Conservation (phyloP, 2,888 invertebrate species). For the Lycia hirtaria region DNA sequence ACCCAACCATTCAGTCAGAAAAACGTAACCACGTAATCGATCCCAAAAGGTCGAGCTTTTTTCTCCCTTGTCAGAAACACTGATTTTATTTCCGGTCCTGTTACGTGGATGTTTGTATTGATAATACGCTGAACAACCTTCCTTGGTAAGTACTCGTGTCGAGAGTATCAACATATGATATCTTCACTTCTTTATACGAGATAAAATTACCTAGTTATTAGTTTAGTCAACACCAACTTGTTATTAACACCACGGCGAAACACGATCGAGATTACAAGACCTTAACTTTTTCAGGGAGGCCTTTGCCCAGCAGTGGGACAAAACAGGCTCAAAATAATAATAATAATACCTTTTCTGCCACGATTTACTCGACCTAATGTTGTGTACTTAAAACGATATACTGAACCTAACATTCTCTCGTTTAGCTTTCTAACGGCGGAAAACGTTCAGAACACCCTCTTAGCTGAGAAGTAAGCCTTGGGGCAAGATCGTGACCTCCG, state of each 20-base stretch:
- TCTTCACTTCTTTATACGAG: no score
- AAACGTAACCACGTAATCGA: conserved; percentile 34
- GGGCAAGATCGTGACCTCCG: conserved; percentile 54
- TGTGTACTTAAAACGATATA: not conserved
- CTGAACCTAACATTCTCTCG: not conserved
- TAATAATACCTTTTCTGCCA: not conserved
- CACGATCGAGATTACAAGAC: no score
- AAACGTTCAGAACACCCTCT: not conserved
- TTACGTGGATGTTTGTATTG: conserved; percentile 20
- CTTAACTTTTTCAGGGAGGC: no score
- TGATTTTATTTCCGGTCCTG: conserved; percentile 23
- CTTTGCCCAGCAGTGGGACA: no score
- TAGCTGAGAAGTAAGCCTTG: conserved; percentile 41
- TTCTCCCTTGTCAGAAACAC: conserved; percentile 25
- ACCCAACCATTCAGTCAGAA: conserved; percentile 31
- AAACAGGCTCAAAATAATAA: no score
- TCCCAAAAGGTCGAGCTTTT: conserved; percentile 28
- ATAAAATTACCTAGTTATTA: no score
- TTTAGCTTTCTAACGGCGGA: not conserved
- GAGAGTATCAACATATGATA: not conserved
- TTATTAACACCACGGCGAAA: no score
- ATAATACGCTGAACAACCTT: not conserved
- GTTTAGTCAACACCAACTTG: no score
- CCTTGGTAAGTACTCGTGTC: no score
- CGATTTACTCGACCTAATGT: not conserved